Conservation (phyloP, 2,797 vertebrate genomes). For the Melanotaenia nigrans region DNA sequence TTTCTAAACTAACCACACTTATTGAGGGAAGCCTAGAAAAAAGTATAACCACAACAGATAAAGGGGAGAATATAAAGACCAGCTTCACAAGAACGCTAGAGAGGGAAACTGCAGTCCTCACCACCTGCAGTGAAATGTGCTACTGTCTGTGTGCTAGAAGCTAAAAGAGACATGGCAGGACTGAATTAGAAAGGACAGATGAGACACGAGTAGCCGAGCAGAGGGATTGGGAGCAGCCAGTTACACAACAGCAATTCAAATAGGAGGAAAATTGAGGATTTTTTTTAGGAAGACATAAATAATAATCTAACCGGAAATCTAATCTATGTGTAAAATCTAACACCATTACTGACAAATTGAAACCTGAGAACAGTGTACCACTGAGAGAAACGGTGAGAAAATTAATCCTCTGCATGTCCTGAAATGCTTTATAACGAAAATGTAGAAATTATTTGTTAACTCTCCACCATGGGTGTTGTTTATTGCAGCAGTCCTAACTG, state of each 20-base stretch:
- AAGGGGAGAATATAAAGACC: conserved; percentile 26
- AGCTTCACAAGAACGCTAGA: conserved; percentile 26
- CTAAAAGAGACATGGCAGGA: conserved; percentile 20
- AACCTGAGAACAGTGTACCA: not conserved
- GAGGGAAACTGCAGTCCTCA: conserved; percentile 32
- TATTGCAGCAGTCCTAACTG: not conserved
- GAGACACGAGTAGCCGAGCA: not conserved
- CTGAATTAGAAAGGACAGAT: conserved; percentile 16
- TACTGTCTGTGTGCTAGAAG: conserved; percentile 10
- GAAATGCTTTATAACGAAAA: not conserved
- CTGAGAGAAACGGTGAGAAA: not conserved
- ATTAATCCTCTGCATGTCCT: not conserved
- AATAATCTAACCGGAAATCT: not conserved
- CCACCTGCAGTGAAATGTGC: conserved; percentile 36
- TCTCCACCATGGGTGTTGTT: not conserved
- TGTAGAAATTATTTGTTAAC: not conserved
- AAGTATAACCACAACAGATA: conserved; percentile 27
- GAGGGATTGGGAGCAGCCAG: not conserved
- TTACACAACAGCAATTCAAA: conserved; percentile 12
- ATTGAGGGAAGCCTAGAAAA: conserved; percentile 14
- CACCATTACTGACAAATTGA: not conserved
- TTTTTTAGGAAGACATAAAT: not conserved
- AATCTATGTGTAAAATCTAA: conserved; percentile 7
- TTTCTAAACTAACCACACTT: not conserved
- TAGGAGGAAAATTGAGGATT: conserved; percentile 1